Evolutionary conservation across 1,140 invertebrate species (phyloP).

Genomic region (Bombus sylvicola): DNA sequence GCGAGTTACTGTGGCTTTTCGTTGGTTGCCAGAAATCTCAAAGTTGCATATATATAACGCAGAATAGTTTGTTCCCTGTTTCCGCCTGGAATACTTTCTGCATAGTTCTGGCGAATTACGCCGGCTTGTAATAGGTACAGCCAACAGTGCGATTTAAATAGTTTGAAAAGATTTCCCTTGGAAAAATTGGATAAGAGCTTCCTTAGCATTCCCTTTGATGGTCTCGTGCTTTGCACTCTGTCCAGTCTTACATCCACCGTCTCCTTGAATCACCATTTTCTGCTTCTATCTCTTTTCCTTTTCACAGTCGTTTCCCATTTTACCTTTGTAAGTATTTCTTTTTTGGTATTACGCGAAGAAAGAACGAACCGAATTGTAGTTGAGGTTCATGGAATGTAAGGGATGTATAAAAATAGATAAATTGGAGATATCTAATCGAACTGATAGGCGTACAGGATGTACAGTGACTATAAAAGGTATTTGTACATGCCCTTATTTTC

Average conservation of each 20-base stretch:
- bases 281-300: neutral
- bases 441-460: too few relatives aligned
- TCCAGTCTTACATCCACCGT: neutral
- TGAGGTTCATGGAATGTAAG: too few relatives aligned
- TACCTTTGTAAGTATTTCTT: neutral
- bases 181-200: slow-evolving; percentile 59
- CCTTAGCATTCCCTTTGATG: slow-evolving; percentile 38
- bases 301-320: neutral
- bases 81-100: slow-evolving; percentile 62
- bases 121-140: slow-evolving; percentile 27
- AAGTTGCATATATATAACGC: slow-evolving; percentile 55
- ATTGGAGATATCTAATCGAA: too few relatives aligned
- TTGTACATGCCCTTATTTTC: too few relatives aligned
- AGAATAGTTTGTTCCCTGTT: slow-evolving; percentile 60
- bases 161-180: slow-evolving; percentile 58
- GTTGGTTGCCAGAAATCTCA: slow-evolving; percentile 57
- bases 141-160: slow-evolving; percentile 65
- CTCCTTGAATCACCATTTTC: too few relatives aligned
- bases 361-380: too few relatives aligned
- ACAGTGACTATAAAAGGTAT: too few relatives aligned
- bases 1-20: slow-evolving; percentile 63
- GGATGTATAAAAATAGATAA: too few relatives aligned
- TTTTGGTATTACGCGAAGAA: too few relatives aligned
- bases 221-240: neutral
- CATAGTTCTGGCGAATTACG: slow-evolving; percentile 65